A percentile compares a stretch with the other conserved stretches of the same genome.
phyloP scores from a whole-genome alignment of 1,140 invertebrate species.

The Zaprionus inermis region DNA sequence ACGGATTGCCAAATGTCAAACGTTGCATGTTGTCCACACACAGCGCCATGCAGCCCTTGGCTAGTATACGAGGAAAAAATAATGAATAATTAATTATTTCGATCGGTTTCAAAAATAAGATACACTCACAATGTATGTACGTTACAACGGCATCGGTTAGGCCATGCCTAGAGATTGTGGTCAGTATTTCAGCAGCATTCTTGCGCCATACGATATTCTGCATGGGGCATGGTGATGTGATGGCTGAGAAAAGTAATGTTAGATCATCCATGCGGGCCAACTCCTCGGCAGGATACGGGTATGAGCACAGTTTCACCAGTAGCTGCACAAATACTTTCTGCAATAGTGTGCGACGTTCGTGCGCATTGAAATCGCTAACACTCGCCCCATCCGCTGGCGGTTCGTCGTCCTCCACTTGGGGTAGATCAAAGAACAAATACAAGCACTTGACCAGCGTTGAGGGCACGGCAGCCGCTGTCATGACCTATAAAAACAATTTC shows the following conservation, averaged over 20 bases:
- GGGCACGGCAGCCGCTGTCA: constrained; percentile 97
- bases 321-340: constrained; percentile 99
- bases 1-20: constrained; percentile 94
- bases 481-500: constrained; percentile 87
- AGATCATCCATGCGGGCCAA: constrained; percentile 98
- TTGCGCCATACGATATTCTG: constrained; percentile 98
- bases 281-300: constrained; percentile 97
- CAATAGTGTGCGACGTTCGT: constrained; percentile 94
- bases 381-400: constrained; percentile 54
- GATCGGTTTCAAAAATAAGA: too few species aligned
- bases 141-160: constrained; percentile 95
- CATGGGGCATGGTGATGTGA: constrained; percentile 96
- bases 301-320: constrained; percentile 96
- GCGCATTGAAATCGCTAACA: constrained; percentile 94
- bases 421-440: constrained; percentile 99
- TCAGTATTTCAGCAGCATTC: constrained; percentile 94
- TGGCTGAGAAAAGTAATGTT: constrained; percentile 97
- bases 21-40: constrained; percentile 99
- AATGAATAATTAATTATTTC: not conserved
- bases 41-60: constrained; percentile 96
- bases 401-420: constrained; percentile 92
- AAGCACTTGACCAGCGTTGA: constrained; percentile 99
- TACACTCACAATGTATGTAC: constrained; percentile 96
- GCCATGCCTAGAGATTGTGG: constrained; percentile 97
- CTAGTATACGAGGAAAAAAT: constrained; percentile 85